Base-by-base conservation (phyloP, 2,797 vertebrate genomes). In the Eutrigla gurnardus region DNA sequence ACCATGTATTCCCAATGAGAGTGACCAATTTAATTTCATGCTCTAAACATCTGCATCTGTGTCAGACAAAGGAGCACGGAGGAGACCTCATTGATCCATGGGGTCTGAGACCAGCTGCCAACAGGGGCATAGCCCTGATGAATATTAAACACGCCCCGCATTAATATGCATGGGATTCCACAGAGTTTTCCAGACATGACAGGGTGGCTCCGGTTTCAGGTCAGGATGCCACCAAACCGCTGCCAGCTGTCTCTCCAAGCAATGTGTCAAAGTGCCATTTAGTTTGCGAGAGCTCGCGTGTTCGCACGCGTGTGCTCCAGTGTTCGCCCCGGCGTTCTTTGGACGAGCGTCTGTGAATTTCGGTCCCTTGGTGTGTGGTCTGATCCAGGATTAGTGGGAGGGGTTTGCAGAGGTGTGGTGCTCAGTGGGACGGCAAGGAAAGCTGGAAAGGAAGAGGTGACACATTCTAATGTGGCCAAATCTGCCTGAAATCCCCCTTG, bases 1-100 rank as follows among this genome's bases (percentile, higher is more conserved):
- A 46, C 71, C 60, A 50, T 68, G 75, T 86, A 75, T 85, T 83
- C 77, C 80, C 75, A 61, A 74, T 87, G 84, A 90, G 84, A 65
- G 87, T 86, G 89, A 91, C 89, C 91, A 89, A 93, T 92, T 90
- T 90, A 92, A 93, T 93, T 92, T 92, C 91, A 92, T 92, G 91
- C 89, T 93, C 90, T 88, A 91, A 93, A 94, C 92, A 94, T 92
- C 91, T 92, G 90, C 90, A 93, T 91, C 87, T 25, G 73, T 93
- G 92, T 93, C 91, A 93, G 83, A 91, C 90, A 91, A 92, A 89
- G 85, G 76, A 86, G 82, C 75, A 67, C 78, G 76, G 83, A 80
- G 82, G 79, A 84, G 75, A 83, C 86, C 89, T 83, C 86, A 81
- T 88, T 88, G 90, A 90, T 90, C 92, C 89, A 57, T 73, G 77